Evolutionary conservation across 1,140 invertebrate species (phyloP).

Genomic region (Lethrus apterus): DNA sequence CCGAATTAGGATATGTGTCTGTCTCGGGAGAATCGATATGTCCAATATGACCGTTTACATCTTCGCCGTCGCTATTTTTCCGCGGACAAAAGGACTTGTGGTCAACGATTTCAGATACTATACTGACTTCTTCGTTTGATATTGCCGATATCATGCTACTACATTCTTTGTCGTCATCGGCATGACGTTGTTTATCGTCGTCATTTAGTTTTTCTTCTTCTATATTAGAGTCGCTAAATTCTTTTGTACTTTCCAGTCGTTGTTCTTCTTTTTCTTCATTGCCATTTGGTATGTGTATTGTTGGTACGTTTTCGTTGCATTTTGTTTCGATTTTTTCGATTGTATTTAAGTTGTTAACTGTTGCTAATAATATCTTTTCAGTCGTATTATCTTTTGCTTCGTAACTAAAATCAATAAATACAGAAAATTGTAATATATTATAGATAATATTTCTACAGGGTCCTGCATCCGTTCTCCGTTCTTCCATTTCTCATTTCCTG

Average conservation of each 20-base stretch:
- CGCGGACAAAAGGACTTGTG: slow-evolving; percentile 42
- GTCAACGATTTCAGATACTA: slow-evolving; percentile 57
- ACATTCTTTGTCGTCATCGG: slow-evolving; percentile 39
- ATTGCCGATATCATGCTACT: slow-evolving; percentile 56
- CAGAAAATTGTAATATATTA: too few species aligned
- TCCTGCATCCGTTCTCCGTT: too few species aligned
- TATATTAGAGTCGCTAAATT: slow-evolving; percentile 9
- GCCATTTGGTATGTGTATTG: neutral
- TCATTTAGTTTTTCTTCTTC: slow-evolving; percentile 19
- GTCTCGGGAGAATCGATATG: slow-evolving; percentile 79
- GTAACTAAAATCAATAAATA: slow-evolving; percentile 10
- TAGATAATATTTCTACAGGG: too few species aligned
- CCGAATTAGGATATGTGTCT: slow-evolving; percentile 58
- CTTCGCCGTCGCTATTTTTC: slow-evolving; percentile 42
- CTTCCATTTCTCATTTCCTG: too few species aligned
- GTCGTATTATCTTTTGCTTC: slow-evolving; percentile 21
- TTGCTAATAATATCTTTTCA: slow-evolving; percentile 30
- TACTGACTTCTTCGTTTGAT: slow-evolving; percentile 60
- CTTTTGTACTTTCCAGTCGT: slow-evolving; percentile 21
- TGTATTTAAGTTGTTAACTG: slow-evolving; percentile 28
- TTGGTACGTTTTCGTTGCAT: slow-evolving; percentile 19
- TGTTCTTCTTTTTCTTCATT: slow-evolving; percentile 21
- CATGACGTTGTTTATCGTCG: slow-evolving; percentile 12
- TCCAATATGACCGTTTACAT: slow-evolving; percentile 53
- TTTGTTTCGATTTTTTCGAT: slow-evolving; percentile 27